A percentile compares a stretch with the other conserved stretches of the same genome.
Conservation (phyloP, 2,113 vertebrate species). For the Eulacestoma nigropectus region DNA sequence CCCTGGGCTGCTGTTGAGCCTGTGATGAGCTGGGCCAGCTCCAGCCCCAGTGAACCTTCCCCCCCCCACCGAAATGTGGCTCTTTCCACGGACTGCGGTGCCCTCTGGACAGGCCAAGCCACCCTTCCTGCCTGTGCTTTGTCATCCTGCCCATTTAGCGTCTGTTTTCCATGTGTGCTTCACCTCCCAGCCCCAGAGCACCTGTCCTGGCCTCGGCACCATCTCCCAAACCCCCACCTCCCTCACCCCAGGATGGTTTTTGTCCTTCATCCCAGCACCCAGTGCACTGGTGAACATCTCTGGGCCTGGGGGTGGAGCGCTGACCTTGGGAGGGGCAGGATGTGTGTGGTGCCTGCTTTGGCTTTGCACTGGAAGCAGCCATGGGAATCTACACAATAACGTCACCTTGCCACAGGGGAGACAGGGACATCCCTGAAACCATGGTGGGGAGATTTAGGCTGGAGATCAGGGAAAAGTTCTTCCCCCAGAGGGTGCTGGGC, state of each 20-base stretch:
- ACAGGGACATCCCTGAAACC: neutral
- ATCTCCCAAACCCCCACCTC: neutral
- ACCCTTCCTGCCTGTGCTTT: neutral
- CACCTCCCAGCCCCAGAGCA: neutral
- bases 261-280: neutral
- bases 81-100: neutral
- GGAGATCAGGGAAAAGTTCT: neutral
- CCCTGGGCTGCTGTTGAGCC: neutral
- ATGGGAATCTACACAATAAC: accelerated
- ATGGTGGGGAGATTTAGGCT: neutral
- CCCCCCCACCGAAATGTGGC: accelerated
- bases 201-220: neutral
- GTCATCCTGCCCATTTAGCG: neutral
- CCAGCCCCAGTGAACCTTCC: neutral
- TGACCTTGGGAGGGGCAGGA: neutral
- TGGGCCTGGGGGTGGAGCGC: neutral
- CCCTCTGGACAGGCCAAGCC: neutral
- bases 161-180: neutral
- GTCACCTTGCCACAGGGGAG: neutral
- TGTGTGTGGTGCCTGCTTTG: accelerated
- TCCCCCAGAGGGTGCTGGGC: neutral
- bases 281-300: neutral
- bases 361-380: neutral
- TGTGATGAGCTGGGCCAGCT: neutral
- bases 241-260: neutral